Conservation (phyloP, 2,888 invertebrate species). For the Stenoptilia bipunctidactyla region DNA sequence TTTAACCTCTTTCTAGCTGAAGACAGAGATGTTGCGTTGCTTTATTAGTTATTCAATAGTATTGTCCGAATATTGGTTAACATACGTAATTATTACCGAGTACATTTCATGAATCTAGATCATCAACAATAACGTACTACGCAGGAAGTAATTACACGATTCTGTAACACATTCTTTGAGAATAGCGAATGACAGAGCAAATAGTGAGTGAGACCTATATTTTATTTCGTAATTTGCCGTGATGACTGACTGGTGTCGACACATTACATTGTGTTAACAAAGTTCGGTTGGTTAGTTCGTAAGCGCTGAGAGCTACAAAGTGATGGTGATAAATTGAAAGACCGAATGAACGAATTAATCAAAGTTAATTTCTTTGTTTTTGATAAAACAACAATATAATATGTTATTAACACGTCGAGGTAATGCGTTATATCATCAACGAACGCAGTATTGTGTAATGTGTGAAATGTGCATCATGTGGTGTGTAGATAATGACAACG, state of each 20-base stretch:
- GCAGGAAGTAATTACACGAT: conserved; percentile 32
- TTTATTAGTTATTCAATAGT: conserved; percentile 8
- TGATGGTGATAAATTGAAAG: conserved; percentile 27
- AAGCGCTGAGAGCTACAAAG: too few relatives aligned
- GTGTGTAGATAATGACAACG: too few relatives aligned
- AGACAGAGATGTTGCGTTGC: conserved; percentile 2
- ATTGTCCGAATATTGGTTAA: conserved; percentile 8
- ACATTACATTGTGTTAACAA: conserved; percentile 9
- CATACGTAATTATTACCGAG: conserved; percentile 7
- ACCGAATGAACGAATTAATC: conserved; percentile 30
- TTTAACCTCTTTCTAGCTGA: too few relatives aligned
- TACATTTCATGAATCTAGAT: conserved; percentile 15
- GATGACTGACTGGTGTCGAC: conserved; percentile 22
- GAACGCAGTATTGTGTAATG: conserved; percentile 43
- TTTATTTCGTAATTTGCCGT: conserved; percentile 29
- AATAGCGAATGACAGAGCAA: conserved; percentile 27
- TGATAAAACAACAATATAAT: background rate
- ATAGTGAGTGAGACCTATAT: conserved; percentile 26
- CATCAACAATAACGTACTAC: conserved; percentile 20
- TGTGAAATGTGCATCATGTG: conserved; percentile 11
- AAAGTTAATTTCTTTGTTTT: conserved; percentile 18
- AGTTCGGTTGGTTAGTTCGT: conserved; percentile 17
- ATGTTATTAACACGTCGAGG: conserved; percentile 28
- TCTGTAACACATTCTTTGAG: conserved; percentile 25
- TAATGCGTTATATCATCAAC: conserved; percentile 38